Evolutionary conservation across 2,113 vertebrate species (phyloP).

Genomic region (Gracilinanus agilis): DNA sequence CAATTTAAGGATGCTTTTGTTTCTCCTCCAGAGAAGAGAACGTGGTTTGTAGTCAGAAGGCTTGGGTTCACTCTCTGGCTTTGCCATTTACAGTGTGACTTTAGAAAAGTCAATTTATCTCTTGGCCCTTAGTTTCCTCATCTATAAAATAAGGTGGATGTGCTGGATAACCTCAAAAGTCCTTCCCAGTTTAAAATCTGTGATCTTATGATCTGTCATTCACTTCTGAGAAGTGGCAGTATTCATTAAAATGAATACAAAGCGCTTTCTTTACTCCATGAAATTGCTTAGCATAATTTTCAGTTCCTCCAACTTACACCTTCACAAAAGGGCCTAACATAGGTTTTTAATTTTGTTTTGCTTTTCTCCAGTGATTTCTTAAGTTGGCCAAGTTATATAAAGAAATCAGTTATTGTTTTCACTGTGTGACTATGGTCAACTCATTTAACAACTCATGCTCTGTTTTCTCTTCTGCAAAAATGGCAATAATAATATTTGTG

Average conservation of each 20-base stretch:
- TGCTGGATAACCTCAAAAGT: background rate
- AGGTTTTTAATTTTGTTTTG: background rate
- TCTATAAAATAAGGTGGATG: background rate
- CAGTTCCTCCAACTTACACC: background rate
- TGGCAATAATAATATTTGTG: background rate
- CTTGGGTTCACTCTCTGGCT: background rate
- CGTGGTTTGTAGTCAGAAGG: background rate
- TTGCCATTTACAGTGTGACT: background rate
- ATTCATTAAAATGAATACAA: constrained; percentile 31
- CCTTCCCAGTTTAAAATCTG: background rate
- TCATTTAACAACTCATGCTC: background rate
- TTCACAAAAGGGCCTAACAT: background rate
- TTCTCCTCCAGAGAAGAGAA: background rate
- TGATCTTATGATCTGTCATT: background rate
- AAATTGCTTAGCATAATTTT: constrained; percentile 21
- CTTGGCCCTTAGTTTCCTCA: background rate
- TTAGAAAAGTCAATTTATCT: background rate
- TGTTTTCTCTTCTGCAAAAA: background rate
- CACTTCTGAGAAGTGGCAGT: background rate
- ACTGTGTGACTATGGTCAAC: background rate
- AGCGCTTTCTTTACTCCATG: constrained; percentile 32
- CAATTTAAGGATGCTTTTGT: background rate
- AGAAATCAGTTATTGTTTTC: background rate
- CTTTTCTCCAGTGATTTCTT: background rate
- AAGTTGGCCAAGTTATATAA: constrained; percentile 8